Conservation (phyloP, 2,113 vertebrate species). For the Cacatua alba region DNA sequence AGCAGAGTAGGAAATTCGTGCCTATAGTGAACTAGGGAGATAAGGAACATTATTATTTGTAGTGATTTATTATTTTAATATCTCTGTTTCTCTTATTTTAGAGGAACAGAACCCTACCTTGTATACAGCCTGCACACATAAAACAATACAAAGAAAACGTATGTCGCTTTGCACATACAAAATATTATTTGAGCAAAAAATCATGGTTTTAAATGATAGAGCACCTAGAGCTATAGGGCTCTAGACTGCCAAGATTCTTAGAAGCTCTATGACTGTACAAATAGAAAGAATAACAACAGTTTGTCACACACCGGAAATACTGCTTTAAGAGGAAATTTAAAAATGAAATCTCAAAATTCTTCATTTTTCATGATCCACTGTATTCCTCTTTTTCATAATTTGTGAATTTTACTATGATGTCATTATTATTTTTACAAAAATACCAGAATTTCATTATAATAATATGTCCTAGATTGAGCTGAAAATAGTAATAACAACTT, state of each 20-base stretch:
- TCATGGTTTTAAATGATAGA: rapidly evolving
- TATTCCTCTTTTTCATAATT: background rate
- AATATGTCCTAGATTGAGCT: background rate
- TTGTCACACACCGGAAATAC: background rate
- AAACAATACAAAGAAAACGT: background rate
- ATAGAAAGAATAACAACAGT: background rate
- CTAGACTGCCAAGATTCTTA: background rate
- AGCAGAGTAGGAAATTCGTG: background rate
- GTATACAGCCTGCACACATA: background rate
- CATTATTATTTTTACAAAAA: background rate
- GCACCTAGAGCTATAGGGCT: background rate
- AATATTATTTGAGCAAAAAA: background rate
- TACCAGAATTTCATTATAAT: background rate
- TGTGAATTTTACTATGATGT: background rate
- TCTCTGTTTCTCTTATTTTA: background rate
- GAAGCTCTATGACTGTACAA: background rate
- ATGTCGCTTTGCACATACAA: background rate
- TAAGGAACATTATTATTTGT: rapidly evolving
- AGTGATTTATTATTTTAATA: background rate
- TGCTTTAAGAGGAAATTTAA: background rate
- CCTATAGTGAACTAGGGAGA: background rate
- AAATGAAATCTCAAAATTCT: background rate
- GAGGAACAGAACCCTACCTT: background rate
- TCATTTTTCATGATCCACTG: background rate
- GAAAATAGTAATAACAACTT: background rate